phyloP scores from a whole-genome alignment of 2,797 vertebrate species.

The Myotis planiceps region DNA sequence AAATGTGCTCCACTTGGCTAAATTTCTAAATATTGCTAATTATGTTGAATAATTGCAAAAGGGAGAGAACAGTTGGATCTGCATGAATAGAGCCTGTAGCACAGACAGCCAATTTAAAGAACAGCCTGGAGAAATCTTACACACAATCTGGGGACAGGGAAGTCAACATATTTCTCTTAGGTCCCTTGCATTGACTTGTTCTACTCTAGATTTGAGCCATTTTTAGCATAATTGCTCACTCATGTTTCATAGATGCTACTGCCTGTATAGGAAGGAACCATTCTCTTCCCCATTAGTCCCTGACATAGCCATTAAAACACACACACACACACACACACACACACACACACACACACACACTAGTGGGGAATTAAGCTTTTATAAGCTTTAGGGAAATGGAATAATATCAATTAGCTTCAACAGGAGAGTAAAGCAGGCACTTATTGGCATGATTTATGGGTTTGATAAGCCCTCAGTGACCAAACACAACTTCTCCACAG shows the following conservation, averaged over 20 bases:
- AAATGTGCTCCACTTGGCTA: constrained; percentile 5
- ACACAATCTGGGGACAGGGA: not conserved
- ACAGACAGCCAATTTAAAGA: not conserved
- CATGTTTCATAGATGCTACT: not conserved
- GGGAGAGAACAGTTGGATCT: not conserved
- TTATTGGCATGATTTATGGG: not conserved
- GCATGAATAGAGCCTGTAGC: not conserved
- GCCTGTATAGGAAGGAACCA: not conserved
- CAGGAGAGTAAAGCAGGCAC: not conserved
- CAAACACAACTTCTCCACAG: not conserved
- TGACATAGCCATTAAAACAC: not conserved
- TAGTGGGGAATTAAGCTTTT: not conserved
- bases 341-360: too few relatives aligned
- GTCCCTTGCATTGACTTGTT: not conserved
- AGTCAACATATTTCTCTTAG: not conserved
- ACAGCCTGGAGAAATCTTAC: not conserved
- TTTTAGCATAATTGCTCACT: not conserved
- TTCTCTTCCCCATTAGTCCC: not conserved
- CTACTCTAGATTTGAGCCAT: not conserved
- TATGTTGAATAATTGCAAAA: constrained; percentile 37
- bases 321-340: too few relatives aligned
- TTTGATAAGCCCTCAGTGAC: not conserved
- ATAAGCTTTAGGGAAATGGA: not conserved
- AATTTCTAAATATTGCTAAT: constrained; percentile 54
- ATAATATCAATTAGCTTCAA: not conserved